Evolutionary conservation across 1,140 invertebrate genomes (phyloP).

Genomic region (Dinothrombium tinctorium): DNA sequence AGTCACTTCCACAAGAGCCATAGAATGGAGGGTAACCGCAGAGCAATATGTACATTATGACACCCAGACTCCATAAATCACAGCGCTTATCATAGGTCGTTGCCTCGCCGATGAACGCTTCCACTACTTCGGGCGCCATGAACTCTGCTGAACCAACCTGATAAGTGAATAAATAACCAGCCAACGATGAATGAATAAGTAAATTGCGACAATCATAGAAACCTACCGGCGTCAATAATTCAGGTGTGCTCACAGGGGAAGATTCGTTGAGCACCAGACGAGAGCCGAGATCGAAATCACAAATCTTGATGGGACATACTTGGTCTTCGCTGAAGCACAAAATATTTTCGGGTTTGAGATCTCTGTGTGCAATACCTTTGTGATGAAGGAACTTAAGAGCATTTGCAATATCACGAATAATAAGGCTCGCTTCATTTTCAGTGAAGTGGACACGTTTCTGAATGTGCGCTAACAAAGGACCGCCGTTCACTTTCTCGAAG

Average conservation of each 20-base stretch:
- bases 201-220: not conserved
- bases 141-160: slow-evolving; percentile 87
- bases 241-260: slow-evolving; percentile 59
- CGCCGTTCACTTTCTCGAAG: slow-evolving; percentile 90
- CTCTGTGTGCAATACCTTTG: slow-evolving; percentile 34
- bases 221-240: slow-evolving; percentile 59
- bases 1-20: slow-evolving; percentile 66
- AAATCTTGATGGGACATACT: slow-evolving; percentile 80
- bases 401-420: slow-evolving; percentile 77
- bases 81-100: slow-evolving; percentile 79
- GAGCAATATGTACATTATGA: slow-evolving; percentile 87
- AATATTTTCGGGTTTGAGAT: slow-evolving; percentile 67
- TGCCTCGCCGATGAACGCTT: slow-evolving; percentile 71
- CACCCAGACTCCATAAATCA: slow-evolving; percentile 91
- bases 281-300: slow-evolving; percentile 92
- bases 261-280: slow-evolving; percentile 67
- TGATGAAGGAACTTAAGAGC: slow-evolving; percentile 79
- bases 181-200: not conserved
- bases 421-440: slow-evolving; percentile 76
- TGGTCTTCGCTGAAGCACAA: slow-evolving; percentile 65
- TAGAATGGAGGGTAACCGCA: slow-evolving; percentile 96
- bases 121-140: slow-evolving; percentile 97
- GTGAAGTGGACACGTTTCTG: slow-evolving; percentile 75
- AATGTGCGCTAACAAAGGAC: slow-evolving; percentile 60
- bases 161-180: slow-evolving; percentile 14